Conservation (phyloP, 2,797 vertebrate genomes). For the Tolypeutes matacus region DNA sequence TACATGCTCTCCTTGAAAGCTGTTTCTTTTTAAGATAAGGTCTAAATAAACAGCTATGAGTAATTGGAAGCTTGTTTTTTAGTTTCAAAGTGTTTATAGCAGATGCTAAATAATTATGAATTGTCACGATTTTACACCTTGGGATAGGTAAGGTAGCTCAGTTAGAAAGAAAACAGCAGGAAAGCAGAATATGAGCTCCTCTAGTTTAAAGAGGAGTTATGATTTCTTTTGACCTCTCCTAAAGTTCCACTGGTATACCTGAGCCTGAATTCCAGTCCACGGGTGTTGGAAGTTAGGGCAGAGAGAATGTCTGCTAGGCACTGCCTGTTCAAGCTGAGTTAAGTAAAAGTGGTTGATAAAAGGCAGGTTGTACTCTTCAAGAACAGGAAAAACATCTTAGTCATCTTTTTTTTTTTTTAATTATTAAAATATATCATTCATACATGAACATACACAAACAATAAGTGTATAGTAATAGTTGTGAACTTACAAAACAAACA, state of each 20-base stretch:
- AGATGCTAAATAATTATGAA: neutral
- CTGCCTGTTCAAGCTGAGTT: neutral
- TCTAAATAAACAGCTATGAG: slow-evolving; percentile 27
- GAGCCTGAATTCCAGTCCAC: neutral
- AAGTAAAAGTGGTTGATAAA: neutral
- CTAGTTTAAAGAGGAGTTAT: slow-evolving; percentile 21
- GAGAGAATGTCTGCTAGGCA: neutral
- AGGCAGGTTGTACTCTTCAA: neutral
- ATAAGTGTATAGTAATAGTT: no score
- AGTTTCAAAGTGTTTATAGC: neutral
- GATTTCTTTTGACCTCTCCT: neutral
- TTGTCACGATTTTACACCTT: neutral
- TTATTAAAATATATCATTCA: no score
- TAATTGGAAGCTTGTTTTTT: neutral
- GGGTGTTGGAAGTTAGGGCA: neutral
- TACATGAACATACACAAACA: no score
- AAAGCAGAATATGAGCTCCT: neutral
- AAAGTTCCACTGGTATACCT: neutral
- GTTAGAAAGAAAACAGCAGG: neutral
- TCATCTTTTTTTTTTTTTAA: no score
- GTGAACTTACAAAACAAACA: no score
- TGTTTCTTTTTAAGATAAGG: slow-evolving; percentile 36
- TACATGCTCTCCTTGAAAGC: neutral
- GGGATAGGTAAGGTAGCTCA: neutral
- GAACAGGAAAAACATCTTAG: neutral